Base-by-base conservation (phyloP, 2,797 vertebrate genomes). In the Trachurus trachurus region DNA sequence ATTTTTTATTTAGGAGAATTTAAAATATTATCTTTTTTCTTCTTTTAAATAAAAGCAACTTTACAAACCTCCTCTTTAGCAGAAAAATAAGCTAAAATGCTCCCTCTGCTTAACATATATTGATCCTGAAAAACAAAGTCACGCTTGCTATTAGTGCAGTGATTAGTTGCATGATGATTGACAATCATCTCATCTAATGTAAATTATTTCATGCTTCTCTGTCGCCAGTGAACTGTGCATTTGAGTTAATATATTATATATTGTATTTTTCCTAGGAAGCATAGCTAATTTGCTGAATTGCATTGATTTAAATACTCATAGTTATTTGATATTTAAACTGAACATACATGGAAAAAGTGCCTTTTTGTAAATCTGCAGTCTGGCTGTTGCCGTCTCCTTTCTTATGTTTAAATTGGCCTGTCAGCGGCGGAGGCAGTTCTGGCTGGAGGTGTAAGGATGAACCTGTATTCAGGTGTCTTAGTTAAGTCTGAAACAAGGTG, bases 401-500 rank as follows among this genome's bases (percentile, higher is more conserved):
- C 21, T 16, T 31, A 8, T 29, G 7, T 31, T 29, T 31, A 17
- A 56, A 31, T 16, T 26, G 22, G n/a, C 21, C 22, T 1, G 2
- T 56, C 4, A 53, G 13, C 2, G 4, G 4, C 10, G 22, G 21
- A 4, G 11, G 50, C n/a, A 52, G 50, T 4, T 52, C 22, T 52
- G 21, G 26, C 15, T n/a, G 56, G 11, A 37, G 49, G n/a, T 15
- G 21, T 9, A 26, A 9, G 7, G 12, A 15, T 45, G 42, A 68
- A 9, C 65, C 53, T 1, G n/a, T 62, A 54, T 73, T 66, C 17
- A 21, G 16, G 67, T 50, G 21, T 58, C 59, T 13, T 40, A 37
- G 49, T 57, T 17, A 3, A 26, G 42, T 42, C 22, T n/a, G 45
- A 64, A 57, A 39, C 34, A 6, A 68, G 21, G 31, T n/a, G 22